phyloP scores from a whole-genome alignment of 2,797 vertebrate species.

The Cynopterus sphinx region DNA sequence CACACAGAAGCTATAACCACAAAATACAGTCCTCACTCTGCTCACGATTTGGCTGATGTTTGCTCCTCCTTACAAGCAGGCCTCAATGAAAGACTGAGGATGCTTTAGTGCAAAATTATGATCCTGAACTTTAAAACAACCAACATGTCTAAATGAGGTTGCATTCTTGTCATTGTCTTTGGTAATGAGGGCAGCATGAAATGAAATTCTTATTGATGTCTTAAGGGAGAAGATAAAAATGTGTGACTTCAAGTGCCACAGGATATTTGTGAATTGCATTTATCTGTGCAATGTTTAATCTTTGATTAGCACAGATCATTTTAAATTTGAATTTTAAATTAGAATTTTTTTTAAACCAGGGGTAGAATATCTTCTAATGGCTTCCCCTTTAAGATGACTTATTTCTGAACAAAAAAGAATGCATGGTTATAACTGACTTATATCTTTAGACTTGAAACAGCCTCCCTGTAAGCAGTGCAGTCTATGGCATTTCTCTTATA shows the following conservation, averaged over 20 bases:
- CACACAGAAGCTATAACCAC: neutral
- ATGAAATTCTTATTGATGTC: neutral
- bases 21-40: neutral
- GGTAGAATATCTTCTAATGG: neutral
- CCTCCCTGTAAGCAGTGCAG: neutral
- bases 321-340: constrained; percentile 5
- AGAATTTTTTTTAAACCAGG: neutral
- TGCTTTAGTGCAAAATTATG: neutral
- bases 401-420: neutral
- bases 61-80: neutral
- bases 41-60: neutral
- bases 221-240: neutral
- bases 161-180: neutral
- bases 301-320: neutral
- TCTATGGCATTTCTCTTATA: neutral
- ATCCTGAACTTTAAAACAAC: neutral
- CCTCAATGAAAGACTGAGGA: neutral
- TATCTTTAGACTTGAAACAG: neutral
- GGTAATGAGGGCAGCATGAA: neutral
- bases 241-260: neutral
- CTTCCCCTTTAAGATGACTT: neutral
- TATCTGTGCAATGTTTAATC: neutral
- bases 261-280: neutral
- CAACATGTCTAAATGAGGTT: neutral
- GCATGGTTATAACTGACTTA: neutral